Percentiles rank a stretch among this genome's conserved stretches.
These are phyloP conservation scores for Cyprinella venusta DNA, from an alignment of 2,797 vertebrate species.

Conservation along the genomic window DNA sequence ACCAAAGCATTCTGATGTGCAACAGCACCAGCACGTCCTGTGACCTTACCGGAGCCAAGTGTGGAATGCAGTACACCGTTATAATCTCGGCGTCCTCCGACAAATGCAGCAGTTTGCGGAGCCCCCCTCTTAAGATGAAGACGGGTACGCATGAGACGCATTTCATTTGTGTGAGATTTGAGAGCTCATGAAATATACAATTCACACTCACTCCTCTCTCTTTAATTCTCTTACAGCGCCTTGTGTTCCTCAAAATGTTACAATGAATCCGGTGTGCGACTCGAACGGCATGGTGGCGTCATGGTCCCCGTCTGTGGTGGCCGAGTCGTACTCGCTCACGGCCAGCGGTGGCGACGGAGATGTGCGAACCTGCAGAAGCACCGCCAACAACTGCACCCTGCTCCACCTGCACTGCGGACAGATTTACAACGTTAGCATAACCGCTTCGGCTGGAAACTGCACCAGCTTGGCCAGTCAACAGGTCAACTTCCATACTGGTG, in stretches of 20 bases:
- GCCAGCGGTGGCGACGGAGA: slow-evolving; percentile 69
- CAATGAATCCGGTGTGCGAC: slow-evolving; percentile 61
- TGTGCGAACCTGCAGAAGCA: slow-evolving; percentile 57
- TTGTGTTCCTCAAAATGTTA: slow-evolving; percentile 71
- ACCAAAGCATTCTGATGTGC: slow-evolving; percentile 69
- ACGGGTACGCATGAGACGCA: slow-evolving; percentile 68
- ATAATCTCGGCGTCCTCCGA: slow-evolving; percentile 75
- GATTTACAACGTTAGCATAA: slow-evolving; percentile 67
- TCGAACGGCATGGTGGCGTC: slow-evolving; percentile 61
- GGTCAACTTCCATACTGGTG: slow-evolving; percentile 70
- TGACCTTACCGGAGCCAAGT: slow-evolving; percentile 63
- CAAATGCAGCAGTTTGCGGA: slow-evolving; percentile 79
- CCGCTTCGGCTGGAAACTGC: slow-evolving; percentile 69
- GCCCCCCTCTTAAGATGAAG: slow-evolving; percentile 69
- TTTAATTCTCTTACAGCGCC: slow-evolving; percentile 66
- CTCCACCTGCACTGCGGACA: slow-evolving; percentile 72
- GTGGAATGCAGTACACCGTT: slow-evolving; percentile 75
- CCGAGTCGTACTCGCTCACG: slow-evolving; percentile 69
- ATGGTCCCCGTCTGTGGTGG: slow-evolving; percentile 69
- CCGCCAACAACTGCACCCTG: slow-evolving; percentile 70
- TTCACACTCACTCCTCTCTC: not conserved
- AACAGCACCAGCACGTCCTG: slow-evolving; percentile 75
- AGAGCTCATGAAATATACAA: no score
- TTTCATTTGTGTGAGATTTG: not conserved
- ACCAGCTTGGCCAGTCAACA: slow-evolving; percentile 63